Conservation (phyloP, 1,140 invertebrate genomes). For the Triops cancriformis region DNA sequence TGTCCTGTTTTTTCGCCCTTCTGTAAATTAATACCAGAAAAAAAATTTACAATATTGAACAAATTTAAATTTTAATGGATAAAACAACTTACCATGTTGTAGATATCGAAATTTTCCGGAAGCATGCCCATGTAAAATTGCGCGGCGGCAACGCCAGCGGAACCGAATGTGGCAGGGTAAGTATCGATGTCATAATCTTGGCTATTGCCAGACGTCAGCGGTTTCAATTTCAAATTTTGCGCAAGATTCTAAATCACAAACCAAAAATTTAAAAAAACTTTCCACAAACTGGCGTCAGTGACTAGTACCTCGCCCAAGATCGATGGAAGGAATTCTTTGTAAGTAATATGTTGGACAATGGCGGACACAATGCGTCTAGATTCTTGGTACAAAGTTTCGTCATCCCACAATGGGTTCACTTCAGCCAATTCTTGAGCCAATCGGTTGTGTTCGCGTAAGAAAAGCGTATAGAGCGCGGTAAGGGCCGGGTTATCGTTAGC, state of each 20-base stretch:
- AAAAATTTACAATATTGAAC: background rate
- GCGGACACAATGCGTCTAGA: constrained; percentile 67
- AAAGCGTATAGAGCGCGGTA: constrained; percentile 68
- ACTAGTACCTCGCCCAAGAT: constrained; percentile 50
- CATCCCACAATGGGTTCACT: constrained; percentile 79
- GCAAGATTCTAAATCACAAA: constrained; percentile 44
- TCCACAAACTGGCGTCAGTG: background rate
- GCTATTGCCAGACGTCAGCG: constrained; percentile 55
- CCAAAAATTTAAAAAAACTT: background rate
- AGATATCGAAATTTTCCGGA: constrained; percentile 46
- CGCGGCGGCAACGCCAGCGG: constrained; percentile 62
- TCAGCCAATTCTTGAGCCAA: constrained; percentile 60
- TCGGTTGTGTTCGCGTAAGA: constrained; percentile 84
- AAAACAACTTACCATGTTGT: constrained; percentile 35
- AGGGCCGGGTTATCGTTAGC: constrained; percentile 80
- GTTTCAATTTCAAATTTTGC: constrained; percentile 50
- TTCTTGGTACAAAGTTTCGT: constrained; percentile 81
- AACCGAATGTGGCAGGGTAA: constrained; percentile 61
- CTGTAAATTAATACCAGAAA: background rate
- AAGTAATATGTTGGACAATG: constrained; percentile 70
- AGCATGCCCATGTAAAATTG: constrained; percentile 66
- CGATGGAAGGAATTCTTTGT: constrained; percentile 76
- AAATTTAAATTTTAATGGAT: background rate
- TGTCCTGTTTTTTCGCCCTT: constrained; percentile 24
- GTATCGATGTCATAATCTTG: constrained; percentile 71